phyloP scores from a whole-genome alignment of 2,113 vertebrate genomes.

The Callionymus lyra region DNA sequence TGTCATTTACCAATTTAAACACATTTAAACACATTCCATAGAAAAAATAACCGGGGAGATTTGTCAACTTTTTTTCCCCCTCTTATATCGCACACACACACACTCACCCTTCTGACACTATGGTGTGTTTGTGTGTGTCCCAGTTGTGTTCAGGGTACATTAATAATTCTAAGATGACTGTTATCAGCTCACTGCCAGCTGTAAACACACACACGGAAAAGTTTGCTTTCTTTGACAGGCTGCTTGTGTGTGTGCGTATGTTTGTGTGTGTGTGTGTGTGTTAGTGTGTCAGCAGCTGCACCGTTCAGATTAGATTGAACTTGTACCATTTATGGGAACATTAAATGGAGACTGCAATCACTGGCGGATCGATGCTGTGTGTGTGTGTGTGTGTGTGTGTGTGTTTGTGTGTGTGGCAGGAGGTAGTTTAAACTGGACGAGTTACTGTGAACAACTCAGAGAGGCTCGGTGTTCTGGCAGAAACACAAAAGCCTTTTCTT shows the following conservation, averaged over 20 bases:
- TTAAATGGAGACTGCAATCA: slow-evolving; percentile 45
- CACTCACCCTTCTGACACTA: not conserved
- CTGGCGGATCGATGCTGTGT: slow-evolving; percentile 23
- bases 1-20: no score
- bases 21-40: no score
- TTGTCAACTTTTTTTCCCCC: slow-evolving; percentile 46
- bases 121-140: no score
- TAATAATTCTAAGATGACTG: no score
- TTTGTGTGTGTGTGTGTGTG: slow-evolving; percentile 3
- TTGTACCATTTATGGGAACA: slow-evolving; percentile 51
- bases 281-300: slow-evolving; percentile 22
- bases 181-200: slow-evolving; percentile 17
- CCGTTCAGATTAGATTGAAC: slow-evolving; percentile 47
- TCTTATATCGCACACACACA: slow-evolving; percentile 4
- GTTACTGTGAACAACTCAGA: slow-evolving; percentile 1
- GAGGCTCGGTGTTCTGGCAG: no score
- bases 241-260: slow-evolving; percentile 11
- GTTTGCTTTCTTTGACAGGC: slow-evolving; percentile 26
- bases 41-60: no score
- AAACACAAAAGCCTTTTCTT: not conserved
- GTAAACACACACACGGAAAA: slow-evolving; percentile 10
- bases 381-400: slow-evolving; percentile 17
- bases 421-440: slow-evolving; percentile 8
- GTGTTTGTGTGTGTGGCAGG: slow-evolving; percentile 4
- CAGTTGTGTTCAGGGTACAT: no score